phyloP scores from a whole-genome alignment of 1,140 invertebrate species.

The Drosophila burlai region DNA sequence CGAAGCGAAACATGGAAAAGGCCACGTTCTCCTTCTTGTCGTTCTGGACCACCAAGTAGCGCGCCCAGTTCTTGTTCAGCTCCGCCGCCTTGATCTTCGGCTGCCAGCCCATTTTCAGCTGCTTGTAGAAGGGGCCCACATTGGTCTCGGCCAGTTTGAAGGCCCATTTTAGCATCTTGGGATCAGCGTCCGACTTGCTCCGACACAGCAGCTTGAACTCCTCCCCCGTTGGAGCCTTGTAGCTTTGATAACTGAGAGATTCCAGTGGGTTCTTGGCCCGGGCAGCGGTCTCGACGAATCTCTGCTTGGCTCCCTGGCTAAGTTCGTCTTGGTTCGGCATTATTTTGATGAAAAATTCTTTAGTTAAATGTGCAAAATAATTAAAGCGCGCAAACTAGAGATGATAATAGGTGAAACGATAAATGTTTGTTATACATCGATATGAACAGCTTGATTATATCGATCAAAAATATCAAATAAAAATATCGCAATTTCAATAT shows the following conservation, averaged over 20 bases:
- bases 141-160: slow-evolving; percentile 89
- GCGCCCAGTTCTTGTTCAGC: slow-evolving; percentile 88
- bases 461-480: too few relatives aligned
- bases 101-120: slow-evolving; percentile 89
- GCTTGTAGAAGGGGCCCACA: slow-evolving; percentile 88
- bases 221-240: slow-evolving; percentile 48
- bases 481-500: too few relatives aligned
- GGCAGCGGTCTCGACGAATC: slow-evolving; percentile 70
- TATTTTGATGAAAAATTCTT: slow-evolving; percentile 12
- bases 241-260: slow-evolving; percentile 43
- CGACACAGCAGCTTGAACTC: slow-evolving; percentile 72
- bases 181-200: slow-evolving; percentile 73
- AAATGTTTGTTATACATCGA: too few relatives aligned
- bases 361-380: neutral
- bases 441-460: too few relatives aligned
- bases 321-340: slow-evolving; percentile 69
- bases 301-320: slow-evolving; percentile 72
- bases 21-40: slow-evolving; percentile 87
- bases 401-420: slow-evolving; percentile 12
- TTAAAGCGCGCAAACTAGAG: slow-evolving; percentile 29
- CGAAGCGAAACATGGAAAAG: slow-evolving; percentile 93
- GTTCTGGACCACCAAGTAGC: slow-evolving; percentile 88
- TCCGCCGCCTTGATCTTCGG: slow-evolving; percentile 88
- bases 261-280: slow-evolving; percentile 76
- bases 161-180: slow-evolving; percentile 87